Base-by-base conservation (phyloP, 1,140 invertebrate genomes). In the Drosophila lowei region DNA sequence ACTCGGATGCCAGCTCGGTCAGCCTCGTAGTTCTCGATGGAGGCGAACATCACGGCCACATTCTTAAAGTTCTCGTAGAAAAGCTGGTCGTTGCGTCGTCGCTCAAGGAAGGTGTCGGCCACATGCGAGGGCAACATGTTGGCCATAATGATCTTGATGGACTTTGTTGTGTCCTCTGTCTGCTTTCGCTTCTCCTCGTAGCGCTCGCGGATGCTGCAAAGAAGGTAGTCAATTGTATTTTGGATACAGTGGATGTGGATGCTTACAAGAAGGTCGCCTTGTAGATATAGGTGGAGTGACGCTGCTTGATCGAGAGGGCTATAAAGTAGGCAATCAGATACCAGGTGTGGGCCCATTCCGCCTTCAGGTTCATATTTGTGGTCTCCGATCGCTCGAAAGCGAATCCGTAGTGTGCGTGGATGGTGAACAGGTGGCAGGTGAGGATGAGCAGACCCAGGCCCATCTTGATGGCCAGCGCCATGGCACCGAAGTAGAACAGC, bases 31-130 rank as follows among this genome's bases (percentile, higher is more conserved):
- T 97, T 95, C 3, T 95, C 95, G 16, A 98, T 94, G 1, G 96
- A 96, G 0, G 97, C 97, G 92, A 98, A 98, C 95, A 98, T 97
- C 0, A 98, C 96, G 1, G 96, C 95, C 0, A 97, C 96, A 67
- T 95, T 94, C 16, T 94, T 93, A 89, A 97, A 96, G 48, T 94
- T 94, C 91, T 97, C 96, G 76, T 95, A 94, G 90, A 97, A 97
- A 1, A 97, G 92, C 57, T 96, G 94, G 75, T 96, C 94, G 47
- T 93, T 92, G 50, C 93, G 92, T 72, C 94, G 41, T 93, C 92
- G 61, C 93, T 93, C 79, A 94, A 94, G 42, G 96, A 91, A 91
- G 95, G 96, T 55, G 94, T 91, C 92, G 94, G 95, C 96, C 54
- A 97, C 96, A 90, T 97, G 96, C 21, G 93, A 93, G 4, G 97